Percentiles rank a stretch among this genome's conserved stretches.
Conservation (phyloP, 2,888 invertebrate genomes). For the Mayetiola destructor region DNA sequence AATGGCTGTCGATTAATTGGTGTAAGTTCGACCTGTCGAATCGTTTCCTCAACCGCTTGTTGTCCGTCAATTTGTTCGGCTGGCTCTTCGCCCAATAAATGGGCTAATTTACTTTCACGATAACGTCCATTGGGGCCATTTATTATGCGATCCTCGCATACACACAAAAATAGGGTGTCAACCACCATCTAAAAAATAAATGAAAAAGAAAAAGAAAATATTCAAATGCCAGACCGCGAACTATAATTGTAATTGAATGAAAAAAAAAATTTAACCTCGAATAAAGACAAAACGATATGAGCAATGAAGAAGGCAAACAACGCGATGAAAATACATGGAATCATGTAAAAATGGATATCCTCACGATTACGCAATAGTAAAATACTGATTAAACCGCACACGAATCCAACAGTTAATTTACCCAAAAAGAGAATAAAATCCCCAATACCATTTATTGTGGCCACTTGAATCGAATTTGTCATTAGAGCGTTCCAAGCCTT, state of each 20-base stretch:
- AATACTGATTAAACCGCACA: conserved; percentile 65
- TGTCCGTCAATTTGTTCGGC: conserved; percentile 17
- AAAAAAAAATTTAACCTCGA: conserved; percentile 53
- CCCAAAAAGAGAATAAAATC: conserved; percentile 86
- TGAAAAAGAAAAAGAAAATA: not conserved
- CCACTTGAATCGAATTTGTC: conserved; percentile 72
- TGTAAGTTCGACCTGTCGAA: conserved; percentile 32
- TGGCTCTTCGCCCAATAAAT: conserved; percentile 39
- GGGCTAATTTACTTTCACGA: conserved; percentile 44
- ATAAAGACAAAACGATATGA: conserved; percentile 82
- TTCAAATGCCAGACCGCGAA: not conserved
- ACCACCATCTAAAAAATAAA: conserved; percentile 65
- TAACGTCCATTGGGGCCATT: conserved; percentile 58
- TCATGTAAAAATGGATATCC: conserved; percentile 67
- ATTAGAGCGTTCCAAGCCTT: conserved; percentile 78
- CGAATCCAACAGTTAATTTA: conserved; percentile 59
- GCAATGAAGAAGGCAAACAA: conserved; percentile 84
- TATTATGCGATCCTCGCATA: conserved; percentile 68
- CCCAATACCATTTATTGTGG: conserved; percentile 83
- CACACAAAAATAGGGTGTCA: conserved; percentile 84
- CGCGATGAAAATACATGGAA: conserved; percentile 70
- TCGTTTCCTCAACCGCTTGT: conserved; percentile 28
- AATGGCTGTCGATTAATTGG: conserved; percentile 35
- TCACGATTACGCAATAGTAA: conserved; percentile 57
- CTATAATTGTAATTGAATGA: not conserved